These are phyloP conservation scores for Scolanthus callimorphus DNA, from an alignment of 92 coral and sea anemone genomes.

Conservation along the genomic window DNA sequence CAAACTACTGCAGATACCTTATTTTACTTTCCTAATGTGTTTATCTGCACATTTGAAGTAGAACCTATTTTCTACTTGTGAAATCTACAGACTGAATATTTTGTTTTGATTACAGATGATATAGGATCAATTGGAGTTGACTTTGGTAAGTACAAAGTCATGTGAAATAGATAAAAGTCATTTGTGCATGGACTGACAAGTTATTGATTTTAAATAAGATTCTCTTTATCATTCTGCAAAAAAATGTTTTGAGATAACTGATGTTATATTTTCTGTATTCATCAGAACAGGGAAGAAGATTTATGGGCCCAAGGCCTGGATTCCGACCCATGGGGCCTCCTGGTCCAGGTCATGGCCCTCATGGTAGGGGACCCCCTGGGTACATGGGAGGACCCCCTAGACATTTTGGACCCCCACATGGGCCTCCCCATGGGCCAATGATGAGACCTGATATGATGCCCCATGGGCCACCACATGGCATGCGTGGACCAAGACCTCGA, in stretches of 20 bases:
- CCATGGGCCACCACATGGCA: constrained; percentile 52
- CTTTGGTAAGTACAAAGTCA: constrained; percentile 94
- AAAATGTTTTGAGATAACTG: too few relatives aligned
- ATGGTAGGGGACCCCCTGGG: constrained; percentile 43
- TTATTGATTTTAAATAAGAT: too few relatives aligned
- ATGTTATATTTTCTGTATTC: background rate
- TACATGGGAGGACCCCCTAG: constrained; percentile 63
- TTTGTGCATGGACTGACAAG: too few relatives aligned
- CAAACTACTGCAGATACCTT: too few relatives aligned
- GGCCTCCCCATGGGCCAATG: constrained; percentile 57
- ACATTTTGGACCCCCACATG: constrained; percentile 48
- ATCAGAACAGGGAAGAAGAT: constrained; percentile 86
- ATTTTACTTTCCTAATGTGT: too few relatives aligned
- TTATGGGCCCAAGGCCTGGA: constrained; percentile 71
- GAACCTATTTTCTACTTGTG: too few relatives aligned
- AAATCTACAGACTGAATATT: too few relatives aligned
- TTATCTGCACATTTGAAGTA: too few relatives aligned
- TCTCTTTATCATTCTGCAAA: too few relatives aligned
- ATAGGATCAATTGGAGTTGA: constrained; percentile 93
- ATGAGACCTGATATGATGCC: constrained; percentile 67
- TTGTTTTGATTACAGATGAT: constrained; percentile 53
- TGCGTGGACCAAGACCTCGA: constrained; percentile 52
- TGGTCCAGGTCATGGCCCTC: constrained; percentile 33
- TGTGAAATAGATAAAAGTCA: too few relatives aligned
- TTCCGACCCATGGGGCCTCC: constrained; percentile 70